Evolutionary conservation across 1,140 invertebrate genomes (phyloP).

Genomic region (Aricia agestis): DNA sequence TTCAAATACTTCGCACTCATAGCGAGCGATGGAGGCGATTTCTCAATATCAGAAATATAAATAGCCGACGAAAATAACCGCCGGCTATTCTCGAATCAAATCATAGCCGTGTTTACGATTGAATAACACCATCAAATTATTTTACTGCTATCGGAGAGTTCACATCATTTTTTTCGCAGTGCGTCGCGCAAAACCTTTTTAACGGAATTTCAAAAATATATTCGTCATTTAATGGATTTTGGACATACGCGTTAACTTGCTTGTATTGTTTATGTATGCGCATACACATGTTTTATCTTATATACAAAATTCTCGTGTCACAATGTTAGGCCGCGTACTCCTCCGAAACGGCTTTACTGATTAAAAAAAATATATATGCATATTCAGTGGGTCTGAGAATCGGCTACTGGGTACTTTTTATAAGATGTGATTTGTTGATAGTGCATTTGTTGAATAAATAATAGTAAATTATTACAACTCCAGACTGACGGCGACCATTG

Average conservation of each 20-base stretch:
- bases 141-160: constrained; percentile 47
- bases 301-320: too few species aligned
- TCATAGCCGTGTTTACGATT: constrained; percentile 41
- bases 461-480: too few species aligned
- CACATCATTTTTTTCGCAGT: constrained; percentile 26
- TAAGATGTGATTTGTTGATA: too few species aligned
- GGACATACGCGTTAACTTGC: background rate
- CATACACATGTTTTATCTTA: too few species aligned
- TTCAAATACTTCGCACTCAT: constrained; percentile 28
- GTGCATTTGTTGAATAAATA: too few species aligned
- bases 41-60: constrained; percentile 30
- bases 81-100: constrained; percentile 34
- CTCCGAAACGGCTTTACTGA: too few species aligned
- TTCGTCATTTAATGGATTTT: constrained; percentile 12
- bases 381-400: too few species aligned
- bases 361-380: too few species aligned
- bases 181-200: background rate
- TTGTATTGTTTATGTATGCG: background rate
- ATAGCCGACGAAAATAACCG: constrained; percentile 37
- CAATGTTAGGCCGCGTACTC: too few species aligned
- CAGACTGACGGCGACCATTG: too few species aligned
- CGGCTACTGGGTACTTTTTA: too few species aligned
- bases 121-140: constrained; percentile 39
- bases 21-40: constrained; percentile 25
- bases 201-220: background rate